These are phyloP conservation scores for Dusona sp. DNA, from an alignment of 2,888 invertebrate genomes.

Conservation along the genomic window DNA sequence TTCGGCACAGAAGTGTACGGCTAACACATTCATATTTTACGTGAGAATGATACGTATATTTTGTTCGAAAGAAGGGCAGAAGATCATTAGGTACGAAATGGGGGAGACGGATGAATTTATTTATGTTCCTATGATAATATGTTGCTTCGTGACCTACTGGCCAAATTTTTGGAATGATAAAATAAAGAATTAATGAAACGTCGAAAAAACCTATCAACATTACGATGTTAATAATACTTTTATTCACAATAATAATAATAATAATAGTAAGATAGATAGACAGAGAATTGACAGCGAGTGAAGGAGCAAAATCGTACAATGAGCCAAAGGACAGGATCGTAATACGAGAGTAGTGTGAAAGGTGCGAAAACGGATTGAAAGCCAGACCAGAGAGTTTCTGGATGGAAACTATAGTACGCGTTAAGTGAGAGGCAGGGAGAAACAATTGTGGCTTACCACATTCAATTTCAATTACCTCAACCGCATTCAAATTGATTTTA, in stretches of 20 bases:
- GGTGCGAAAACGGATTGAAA: not conserved
- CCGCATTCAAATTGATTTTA: slow-evolving; percentile 45
- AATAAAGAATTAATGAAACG: too few species aligned
- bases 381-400: not conserved
- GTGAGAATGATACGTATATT: not conserved
- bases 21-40: not conserved
- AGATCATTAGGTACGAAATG: not conserved
- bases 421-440: slow-evolving; percentile 24
- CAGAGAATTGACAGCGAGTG: slow-evolving; percentile 9
- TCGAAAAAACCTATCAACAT: too few species aligned
- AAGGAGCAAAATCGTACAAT: not conserved
- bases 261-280: not conserved
- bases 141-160: not conserved
- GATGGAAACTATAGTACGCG: not conserved
- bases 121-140: not conserved
- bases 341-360: not conserved
- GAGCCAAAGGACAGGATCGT: slow-evolving; percentile 4
- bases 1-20: not conserved
- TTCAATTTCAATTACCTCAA: slow-evolving; percentile 47
- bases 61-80: not conserved
- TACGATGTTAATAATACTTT: too few species aligned
- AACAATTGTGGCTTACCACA: slow-evolving; percentile 48
- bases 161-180: not conserved
- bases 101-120: not conserved
- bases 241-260: too few species aligned